Percentiles rank a stretch among this genome's conserved stretches.
phyloP scores from a whole-genome alignment of 2,113 vertebrate genomes.

The Puffinus mauretanicus region DNA sequence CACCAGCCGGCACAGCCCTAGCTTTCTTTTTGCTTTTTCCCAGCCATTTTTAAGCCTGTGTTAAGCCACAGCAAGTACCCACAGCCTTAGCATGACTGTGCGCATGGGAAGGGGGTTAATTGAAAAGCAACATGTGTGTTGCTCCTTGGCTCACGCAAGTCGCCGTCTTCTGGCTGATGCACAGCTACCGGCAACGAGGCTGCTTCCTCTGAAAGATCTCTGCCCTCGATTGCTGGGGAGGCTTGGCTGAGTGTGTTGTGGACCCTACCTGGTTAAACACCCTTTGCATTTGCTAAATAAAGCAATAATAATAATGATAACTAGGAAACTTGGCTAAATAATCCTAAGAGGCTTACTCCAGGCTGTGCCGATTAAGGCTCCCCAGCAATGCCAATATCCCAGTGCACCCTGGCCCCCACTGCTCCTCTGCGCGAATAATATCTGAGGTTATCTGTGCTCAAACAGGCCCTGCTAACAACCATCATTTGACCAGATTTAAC shows the following conservation, averaged over 20 bases:
- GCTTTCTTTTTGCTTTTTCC: background rate
- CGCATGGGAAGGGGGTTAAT: background rate
- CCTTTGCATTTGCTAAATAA: background rate
- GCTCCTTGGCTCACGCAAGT: background rate
- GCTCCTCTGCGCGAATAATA: background rate
- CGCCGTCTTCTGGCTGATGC: background rate
- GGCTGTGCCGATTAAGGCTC: background rate
- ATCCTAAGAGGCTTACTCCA: conserved; percentile 49
- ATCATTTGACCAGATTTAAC: conserved; percentile 49
- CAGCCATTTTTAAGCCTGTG: background rate
- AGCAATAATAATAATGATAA: conserved; percentile 8
- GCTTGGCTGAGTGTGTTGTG: background rate
- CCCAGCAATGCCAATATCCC: background rate
- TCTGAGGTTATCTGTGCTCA: conserved; percentile 30
- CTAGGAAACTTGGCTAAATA: conserved; percentile 38
- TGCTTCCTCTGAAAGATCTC: background rate
- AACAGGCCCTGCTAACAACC: conserved; percentile 24
- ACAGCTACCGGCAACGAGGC: background rate
- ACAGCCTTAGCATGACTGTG: background rate
- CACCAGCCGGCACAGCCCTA: background rate
- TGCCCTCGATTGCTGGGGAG: background rate
- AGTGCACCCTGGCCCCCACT: background rate
- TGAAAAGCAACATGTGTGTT: background rate
- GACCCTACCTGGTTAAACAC: background rate
- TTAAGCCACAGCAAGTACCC: background rate